Conservation (phyloP, 2,113 vertebrate genomes). For the Alces alces region DNA sequence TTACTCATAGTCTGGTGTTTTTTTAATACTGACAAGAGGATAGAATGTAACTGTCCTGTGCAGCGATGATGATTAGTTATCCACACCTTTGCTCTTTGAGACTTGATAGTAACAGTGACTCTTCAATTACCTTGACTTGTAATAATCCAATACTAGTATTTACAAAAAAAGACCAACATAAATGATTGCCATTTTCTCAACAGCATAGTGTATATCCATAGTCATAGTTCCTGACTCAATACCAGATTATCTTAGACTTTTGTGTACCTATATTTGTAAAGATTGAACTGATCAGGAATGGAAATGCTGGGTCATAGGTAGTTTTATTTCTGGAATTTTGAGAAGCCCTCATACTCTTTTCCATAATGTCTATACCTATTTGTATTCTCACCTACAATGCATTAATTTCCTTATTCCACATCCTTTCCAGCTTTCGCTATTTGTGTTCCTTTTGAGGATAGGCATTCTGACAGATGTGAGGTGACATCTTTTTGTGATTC, state of each 20-base stretch:
- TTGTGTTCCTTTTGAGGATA: not conserved
- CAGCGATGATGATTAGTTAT: not conserved
- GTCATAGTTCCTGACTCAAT: not conserved
- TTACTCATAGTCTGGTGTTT: not conserved
- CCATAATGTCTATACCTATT: not conserved
- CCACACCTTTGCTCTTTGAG: not conserved
- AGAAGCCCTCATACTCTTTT: not conserved
- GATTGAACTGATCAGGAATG: not conserved
- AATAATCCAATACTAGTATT: not conserved
- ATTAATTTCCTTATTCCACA: not conserved
- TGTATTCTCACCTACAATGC: not conserved
- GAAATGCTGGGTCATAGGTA: not conserved
- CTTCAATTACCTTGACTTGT: not conserved
- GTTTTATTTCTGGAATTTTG: not conserved
- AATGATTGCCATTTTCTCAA: not conserved
- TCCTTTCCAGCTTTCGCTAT: not conserved
- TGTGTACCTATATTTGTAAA: not conserved
- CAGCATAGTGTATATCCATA: not conserved
- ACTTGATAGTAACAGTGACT: not conserved
- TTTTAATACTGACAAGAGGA: not conserved
- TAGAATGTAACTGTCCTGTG: not conserved
- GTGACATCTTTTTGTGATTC: not conserved
- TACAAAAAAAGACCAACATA: not conserved
- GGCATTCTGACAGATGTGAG: not conserved
- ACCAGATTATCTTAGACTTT: not conserved